Evolutionary conservation across 2,113 vertebrate genomes (phyloP).

Genomic region (Ginglymostoma cirratum): DNA sequence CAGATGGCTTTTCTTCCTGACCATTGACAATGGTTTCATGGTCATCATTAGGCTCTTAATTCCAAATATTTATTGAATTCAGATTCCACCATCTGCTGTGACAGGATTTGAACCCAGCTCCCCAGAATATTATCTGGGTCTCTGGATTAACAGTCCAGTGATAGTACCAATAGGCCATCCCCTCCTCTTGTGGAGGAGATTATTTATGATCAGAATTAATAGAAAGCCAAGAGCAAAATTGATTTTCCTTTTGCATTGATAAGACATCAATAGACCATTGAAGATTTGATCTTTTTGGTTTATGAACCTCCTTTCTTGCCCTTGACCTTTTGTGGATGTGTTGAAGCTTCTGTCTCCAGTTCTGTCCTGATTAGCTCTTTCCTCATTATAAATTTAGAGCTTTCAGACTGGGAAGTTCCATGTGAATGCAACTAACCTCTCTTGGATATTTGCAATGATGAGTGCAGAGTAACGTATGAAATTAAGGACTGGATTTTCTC

Average conservation of each 20-base stretch:
- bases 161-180: too few species aligned
- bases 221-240: background rate
- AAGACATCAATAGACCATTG: background rate
- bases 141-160: too few species aligned
- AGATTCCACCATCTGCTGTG: too few species aligned
- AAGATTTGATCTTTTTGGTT: background rate
- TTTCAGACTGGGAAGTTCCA: background rate
- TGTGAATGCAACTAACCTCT: background rate
- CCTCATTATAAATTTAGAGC: background rate
- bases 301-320: background rate
- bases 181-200: background rate
- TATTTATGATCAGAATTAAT: background rate
- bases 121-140: too few species aligned
- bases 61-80: too few species aligned
- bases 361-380: background rate
- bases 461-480: slow-evolving; percentile 6
- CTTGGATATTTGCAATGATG: background rate
- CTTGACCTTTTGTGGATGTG: background rate
- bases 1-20: too few species aligned
- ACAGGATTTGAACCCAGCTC: too few species aligned
- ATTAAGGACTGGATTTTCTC: slow-evolving; percentile 7
- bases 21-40: too few species aligned
- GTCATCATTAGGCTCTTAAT: too few species aligned
- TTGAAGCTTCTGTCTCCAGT: background rate
- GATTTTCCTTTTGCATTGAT: background rate